phyloP scores from a whole-genome alignment of 2,888 invertebrate genomes.

The Steinernema hermaphroditum region DNA sequence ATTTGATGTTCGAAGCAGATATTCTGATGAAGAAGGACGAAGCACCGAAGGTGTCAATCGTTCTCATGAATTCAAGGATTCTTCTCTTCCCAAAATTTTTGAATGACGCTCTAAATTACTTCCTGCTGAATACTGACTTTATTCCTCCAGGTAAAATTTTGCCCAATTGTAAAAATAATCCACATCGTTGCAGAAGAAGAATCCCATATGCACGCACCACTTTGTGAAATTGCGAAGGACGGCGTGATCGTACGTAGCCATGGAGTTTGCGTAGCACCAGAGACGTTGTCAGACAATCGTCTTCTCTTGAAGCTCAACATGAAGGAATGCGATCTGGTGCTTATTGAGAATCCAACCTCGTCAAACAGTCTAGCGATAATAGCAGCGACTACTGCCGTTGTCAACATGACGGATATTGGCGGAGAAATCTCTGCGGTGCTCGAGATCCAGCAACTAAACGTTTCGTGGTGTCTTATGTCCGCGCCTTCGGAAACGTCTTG shows the following conservation, averaged over 20 bases:
- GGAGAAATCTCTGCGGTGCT: background rate
- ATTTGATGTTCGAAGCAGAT: slow-evolving; percentile 58
- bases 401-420: slow-evolving; percentile 52
- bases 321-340: slow-evolving; percentile 89
- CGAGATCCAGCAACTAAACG: slow-evolving; percentile 35
- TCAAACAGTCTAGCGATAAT: slow-evolving; percentile 92
- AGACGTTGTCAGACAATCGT: slow-evolving; percentile 40
- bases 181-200: background rate
- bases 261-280: slow-evolving; percentile 74
- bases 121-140: slow-evolving; percentile 55
- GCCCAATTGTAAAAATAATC: no score
- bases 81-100: slow-evolving; percentile 62
- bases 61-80: slow-evolving; percentile 59
- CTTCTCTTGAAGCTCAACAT: slow-evolving; percentile 80
- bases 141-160: slow-evolving; percentile 40
- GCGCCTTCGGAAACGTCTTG: slow-evolving; percentile 45
- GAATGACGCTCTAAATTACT: slow-evolving; percentile 56
- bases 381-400: slow-evolving; percentile 56
- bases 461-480: slow-evolving; percentile 61
- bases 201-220: no score
- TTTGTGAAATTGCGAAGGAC: background rate
- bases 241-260: slow-evolving; percentile 1
- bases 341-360: slow-evolving; percentile 85
- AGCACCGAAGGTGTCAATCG: slow-evolving; percentile 58
- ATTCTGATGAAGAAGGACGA: slow-evolving; percentile 61